phyloP scores from a whole-genome alignment of 2,113 vertebrate species.

The Dromiciops gliroides region DNA sequence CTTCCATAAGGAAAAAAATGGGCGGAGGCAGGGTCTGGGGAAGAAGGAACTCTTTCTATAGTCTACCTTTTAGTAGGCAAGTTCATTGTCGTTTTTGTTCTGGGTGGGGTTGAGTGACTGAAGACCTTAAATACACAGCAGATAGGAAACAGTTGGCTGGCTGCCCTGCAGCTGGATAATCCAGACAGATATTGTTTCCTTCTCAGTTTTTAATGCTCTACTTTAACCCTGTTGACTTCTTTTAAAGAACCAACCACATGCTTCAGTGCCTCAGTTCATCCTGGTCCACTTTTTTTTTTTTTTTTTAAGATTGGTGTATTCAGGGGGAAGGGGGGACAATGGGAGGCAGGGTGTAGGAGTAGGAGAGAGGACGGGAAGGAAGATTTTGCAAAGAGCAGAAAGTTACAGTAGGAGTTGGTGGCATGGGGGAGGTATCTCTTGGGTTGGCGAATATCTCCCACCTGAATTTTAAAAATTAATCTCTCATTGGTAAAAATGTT shows the following conservation, averaged over 20 bases:
- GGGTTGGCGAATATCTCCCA: not conserved
- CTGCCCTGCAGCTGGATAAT: conserved; percentile 79
- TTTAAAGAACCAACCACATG: conserved; percentile 57
- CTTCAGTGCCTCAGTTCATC: not conserved
- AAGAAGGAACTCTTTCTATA: conserved; percentile 17
- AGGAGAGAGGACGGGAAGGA: not conserved
- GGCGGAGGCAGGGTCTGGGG: not conserved
- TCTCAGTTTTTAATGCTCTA: conserved; percentile 54
- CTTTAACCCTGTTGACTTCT: conserved; percentile 21
- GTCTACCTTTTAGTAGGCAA: conserved; percentile 54
- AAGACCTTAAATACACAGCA: conserved; percentile 49
- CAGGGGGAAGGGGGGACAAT: not conserved
- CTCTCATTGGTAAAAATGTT: not conserved
- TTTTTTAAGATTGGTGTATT: not conserved
- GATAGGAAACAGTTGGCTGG: conserved; percentile 61
- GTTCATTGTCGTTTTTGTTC: conserved; percentile 54
- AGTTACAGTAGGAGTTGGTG: not conserved
- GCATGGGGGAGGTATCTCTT: not conserved
- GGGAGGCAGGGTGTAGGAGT: not conserved
- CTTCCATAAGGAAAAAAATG: conserved; percentile 34
- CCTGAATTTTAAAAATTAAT: not conserved
- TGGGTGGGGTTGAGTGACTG: conserved; percentile 53
- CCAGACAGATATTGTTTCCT: conserved; percentile 62
- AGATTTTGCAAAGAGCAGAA: not conserved
- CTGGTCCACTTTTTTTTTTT: not conserved